Conservation (phyloP, 2,888 invertebrate species). For the Drosophila koepferae region DNA sequence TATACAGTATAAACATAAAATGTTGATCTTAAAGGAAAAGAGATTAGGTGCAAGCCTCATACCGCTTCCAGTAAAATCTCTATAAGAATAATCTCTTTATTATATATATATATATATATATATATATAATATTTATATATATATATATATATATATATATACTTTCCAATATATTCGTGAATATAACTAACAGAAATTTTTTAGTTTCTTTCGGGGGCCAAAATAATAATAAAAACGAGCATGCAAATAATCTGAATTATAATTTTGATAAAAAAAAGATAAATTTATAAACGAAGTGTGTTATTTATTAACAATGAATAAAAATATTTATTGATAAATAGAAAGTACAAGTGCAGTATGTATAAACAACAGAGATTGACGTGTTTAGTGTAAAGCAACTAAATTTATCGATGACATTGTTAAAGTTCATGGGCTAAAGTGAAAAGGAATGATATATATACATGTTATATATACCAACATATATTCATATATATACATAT, state of each 20-base stretch:
- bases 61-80: constrained; percentile 49
- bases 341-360: constrained; percentile 59
- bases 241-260: constrained; percentile 43
- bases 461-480: constrained; percentile 47
- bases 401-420: constrained; percentile 72
- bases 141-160: constrained; percentile 4
- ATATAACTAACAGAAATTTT: constrained; percentile 66
- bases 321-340: constrained; percentile 40
- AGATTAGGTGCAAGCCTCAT: constrained; percentile 34
- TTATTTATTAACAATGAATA: constrained; percentile 46
- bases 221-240: constrained; percentile 64
- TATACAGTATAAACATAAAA: constrained; percentile 59
- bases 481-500: constrained; percentile 34
- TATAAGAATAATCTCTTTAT: constrained; percentile 29
- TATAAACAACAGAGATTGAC: constrained; percentile 31
- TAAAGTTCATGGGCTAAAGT: constrained; percentile 82
- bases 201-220: constrained; percentile 85
- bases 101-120: constrained; percentile 10
- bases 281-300: constrained; percentile 42
- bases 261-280: constrained; percentile 25
- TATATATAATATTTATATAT: constrained; percentile 7
- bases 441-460: constrained; percentile 51
- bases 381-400: constrained; percentile 41
- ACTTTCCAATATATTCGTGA: constrained; percentile 24
- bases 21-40: constrained; percentile 52